Evolutionary conservation across 2,797 vertebrate genomes (phyloP).

Genomic region (Pangasius larnaudii): DNA sequence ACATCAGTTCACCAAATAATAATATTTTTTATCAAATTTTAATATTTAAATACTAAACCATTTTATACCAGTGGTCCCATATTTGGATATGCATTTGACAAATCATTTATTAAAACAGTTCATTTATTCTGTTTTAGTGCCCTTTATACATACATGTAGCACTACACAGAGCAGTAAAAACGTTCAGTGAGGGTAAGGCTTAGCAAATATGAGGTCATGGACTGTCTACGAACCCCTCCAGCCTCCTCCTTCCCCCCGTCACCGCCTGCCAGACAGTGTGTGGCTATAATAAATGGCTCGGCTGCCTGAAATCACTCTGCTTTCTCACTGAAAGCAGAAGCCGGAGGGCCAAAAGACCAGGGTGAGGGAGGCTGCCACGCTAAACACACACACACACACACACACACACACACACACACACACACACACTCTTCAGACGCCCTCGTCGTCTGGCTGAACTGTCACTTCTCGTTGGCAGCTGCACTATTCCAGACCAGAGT

Average conservation of each 20-base stretch:
- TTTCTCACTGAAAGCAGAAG: constrained; percentile 44
- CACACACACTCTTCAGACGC: constrained; percentile 1
- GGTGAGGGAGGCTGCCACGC: constrained; percentile 26
- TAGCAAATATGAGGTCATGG: constrained; percentile 41
- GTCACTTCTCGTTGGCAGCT: constrained; percentile 56
- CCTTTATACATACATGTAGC: background rate
- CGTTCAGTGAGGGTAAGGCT: constrained; percentile 17
- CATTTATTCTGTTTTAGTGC: background rate
- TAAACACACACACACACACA: constrained; percentile 21
- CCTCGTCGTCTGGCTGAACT: constrained; percentile 47
- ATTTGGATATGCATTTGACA: background rate
- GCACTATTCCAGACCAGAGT: constrained; percentile 46
- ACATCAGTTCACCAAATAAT: constrained; percentile 22
- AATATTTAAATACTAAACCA: background rate
- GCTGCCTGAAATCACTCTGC: constrained; percentile 42
- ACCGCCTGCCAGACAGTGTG: constrained; percentile 25
- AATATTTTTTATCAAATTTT: background rate
- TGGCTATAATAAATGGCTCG: constrained; percentile 48
- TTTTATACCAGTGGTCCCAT: background rate
- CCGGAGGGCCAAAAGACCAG: constrained; percentile 37
- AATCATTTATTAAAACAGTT: background rate
- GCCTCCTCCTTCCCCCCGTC: constrained; percentile 20
- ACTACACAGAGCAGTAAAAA: background rate
- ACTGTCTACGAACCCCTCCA: constrained; percentile 22
- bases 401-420: background rate